phyloP scores from a whole-genome alignment of 2,797 vertebrate genomes.

The Ibycter americanus region DNA sequence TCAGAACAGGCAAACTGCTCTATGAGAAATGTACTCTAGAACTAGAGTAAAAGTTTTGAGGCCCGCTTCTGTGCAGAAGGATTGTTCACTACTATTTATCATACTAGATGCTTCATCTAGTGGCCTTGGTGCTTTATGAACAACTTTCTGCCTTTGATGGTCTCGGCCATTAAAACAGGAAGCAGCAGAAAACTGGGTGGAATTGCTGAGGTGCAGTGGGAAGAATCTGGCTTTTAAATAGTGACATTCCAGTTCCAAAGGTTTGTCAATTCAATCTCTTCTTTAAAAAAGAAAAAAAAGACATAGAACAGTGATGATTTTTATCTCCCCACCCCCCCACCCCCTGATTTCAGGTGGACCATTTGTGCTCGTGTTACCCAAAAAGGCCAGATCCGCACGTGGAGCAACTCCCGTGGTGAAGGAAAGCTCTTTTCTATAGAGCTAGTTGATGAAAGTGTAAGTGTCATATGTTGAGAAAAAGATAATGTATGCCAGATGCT shows the following conservation, averaged over 20 bases:
- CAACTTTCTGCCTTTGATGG: conserved; percentile 61
- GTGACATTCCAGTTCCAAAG: not conserved
- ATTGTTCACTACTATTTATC: conserved; percentile 58
- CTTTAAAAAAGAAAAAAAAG: not conserved
- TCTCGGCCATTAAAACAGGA: conserved; percentile 47
- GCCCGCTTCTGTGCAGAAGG: conserved; percentile 59
- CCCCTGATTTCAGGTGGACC: conserved; percentile 86
- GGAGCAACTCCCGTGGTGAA: conserved; percentile 97
- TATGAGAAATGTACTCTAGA: conserved; percentile 60
- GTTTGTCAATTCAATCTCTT: not conserved
- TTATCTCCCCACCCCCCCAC: too few species aligned
- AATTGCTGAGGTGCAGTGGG: not conserved
- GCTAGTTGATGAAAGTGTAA: conserved; percentile 95
- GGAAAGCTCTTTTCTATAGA: conserved; percentile 98
- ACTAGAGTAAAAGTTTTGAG: conserved; percentile 43
- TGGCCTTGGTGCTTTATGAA: conserved; percentile 57
- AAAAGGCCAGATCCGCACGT: conserved; percentile 91
- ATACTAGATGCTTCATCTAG: conserved; percentile 40
- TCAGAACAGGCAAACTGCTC: conserved; percentile 58
- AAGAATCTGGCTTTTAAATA: conserved; percentile 14
- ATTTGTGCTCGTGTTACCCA: conserved; percentile 95
- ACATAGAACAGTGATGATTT: not conserved
- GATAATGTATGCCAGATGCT: conserved; percentile 32
- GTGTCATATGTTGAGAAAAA: conserved; percentile 51
- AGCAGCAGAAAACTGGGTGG: not conserved